Base-by-base conservation (phyloP, 2,113 vertebrate genomes). In the Poeciliopsis turrubarensis region DNA sequence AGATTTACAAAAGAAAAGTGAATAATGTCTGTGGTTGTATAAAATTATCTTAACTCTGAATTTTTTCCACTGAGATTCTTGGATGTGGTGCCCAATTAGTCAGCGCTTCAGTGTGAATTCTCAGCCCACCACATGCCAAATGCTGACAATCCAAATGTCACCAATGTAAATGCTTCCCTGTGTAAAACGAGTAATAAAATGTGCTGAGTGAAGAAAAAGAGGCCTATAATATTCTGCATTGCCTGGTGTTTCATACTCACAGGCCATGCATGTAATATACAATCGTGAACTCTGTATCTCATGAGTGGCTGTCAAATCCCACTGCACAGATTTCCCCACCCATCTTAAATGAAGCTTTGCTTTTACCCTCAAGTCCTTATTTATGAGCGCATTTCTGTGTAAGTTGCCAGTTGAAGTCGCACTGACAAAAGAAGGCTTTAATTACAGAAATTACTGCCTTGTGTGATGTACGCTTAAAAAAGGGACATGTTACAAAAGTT, bases 71-170 rank as follows among this genome's bases (percentile, higher is more conserved):
- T 77, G 82, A 78, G 22, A 81, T 70, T 80, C 87, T 89, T 89
- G 82, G 86, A 90, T 72, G 61, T 76, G 69, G 76, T 60, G 77
- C 65, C 86, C 80, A 87, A 88, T 91, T 89, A 92, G 81, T 89
- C 87, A 81, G 82, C 82, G 81, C 80, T 83, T 86, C 70, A 82
- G 44, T 51, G 30, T 84, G 82, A 87, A 86, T 92, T 87, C 85
- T 86, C 79, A 87, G 79, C 75, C 72, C 62, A 82, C 78, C 78
- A 75, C 82, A 69, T 61, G 82, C 84, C 80, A 90, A 91, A 88
- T 70, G 66, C 44, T 82, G 85, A 87, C 86, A 87, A 80, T 91
- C 81, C 85, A 89, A 91, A 88, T 89, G 88, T 87, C 88, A 88
- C 44, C 2, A 66, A 86, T 79, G 75, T 75, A 91, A 89, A 89